These are phyloP conservation scores for human DNA, from an alignment of 2,113 vertebrate species.

Conservation along the genomic window DNA sequence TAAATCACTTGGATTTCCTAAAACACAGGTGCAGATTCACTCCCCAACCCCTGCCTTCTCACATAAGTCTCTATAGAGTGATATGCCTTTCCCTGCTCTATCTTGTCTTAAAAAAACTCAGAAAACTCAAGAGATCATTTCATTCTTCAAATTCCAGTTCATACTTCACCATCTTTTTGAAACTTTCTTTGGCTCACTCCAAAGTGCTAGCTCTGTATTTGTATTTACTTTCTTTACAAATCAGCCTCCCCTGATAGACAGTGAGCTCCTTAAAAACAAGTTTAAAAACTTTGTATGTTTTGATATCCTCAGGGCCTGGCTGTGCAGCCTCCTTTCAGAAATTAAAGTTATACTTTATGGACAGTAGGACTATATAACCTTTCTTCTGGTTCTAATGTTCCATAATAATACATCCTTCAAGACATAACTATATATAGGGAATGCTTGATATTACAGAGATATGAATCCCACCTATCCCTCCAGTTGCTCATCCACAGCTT, in stretches of 20 bases:
- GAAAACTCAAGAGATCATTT: neutral
- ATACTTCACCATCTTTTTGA: conserved; percentile 4
- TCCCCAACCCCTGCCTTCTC: neutral
- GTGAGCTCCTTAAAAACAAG: neutral
- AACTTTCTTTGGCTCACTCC: neutral
- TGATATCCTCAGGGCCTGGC: neutral
- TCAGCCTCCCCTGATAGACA: neutral
- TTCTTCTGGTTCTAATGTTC: neutral
- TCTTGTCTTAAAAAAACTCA: neutral
- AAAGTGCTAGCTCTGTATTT: conserved; percentile 9
- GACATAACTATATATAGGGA: neutral
- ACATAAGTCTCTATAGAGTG: neutral
- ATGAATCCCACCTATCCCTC: neutral
- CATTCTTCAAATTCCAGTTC: neutral
- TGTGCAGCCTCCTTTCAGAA: neutral
- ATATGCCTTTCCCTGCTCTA: neutral
- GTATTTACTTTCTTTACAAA: conserved; percentile 37
- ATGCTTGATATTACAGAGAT: neutral
- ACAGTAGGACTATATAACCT: neutral
- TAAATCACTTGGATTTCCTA: neutral
- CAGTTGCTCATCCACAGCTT: neutral
- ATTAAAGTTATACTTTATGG: neutral
- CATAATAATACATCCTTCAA: neutral
- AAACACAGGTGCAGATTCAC: neutral
- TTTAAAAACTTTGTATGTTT: conserved; percentile 9